Evolutionary conservation across 2,888 invertebrate species (phyloP).

Genomic region (Agonopterix heracliana): DNA sequence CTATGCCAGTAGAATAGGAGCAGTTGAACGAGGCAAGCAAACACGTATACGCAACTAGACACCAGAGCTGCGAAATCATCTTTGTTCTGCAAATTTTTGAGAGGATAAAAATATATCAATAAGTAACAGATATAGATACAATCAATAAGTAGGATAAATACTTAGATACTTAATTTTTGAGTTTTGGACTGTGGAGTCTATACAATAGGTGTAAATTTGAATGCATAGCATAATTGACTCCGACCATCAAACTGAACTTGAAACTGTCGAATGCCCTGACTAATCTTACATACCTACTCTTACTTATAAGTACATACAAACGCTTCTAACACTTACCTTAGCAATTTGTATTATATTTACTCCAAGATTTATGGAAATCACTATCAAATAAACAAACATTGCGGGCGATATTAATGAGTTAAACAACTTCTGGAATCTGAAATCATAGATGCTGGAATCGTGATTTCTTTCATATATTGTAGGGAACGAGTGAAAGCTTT

Average conservation of each 20-base stretch:
- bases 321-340: slow-evolving; percentile 26
- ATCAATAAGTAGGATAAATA: too few relatives aligned
- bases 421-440: slow-evolving; percentile 39
- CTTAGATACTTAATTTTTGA: too few relatives aligned
- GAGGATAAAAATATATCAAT: too few relatives aligned
- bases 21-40: slow-evolving; percentile 44
- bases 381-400: slow-evolving; percentile 50
- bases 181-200: too few relatives aligned
- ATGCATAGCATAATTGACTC: too few relatives aligned
- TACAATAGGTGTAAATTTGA: too few relatives aligned
- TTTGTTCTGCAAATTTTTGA: slow-evolving; percentile 29
- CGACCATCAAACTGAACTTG: too few relatives aligned
- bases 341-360: slow-evolving; percentile 47
- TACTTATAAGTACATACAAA: neutral
- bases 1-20: slow-evolving; percentile 53
- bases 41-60: slow-evolving; percentile 33
- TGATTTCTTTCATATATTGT: too few relatives aligned
- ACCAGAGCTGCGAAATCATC: slow-evolving; percentile 34
- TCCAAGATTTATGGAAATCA: slow-evolving; percentile 48
- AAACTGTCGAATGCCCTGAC: too few relatives aligned
- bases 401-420: slow-evolving; percentile 42
- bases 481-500: too few relatives aligned
- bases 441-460: slow-evolving; percentile 15
- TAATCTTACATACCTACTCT: too few relatives aligned
- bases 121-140: too few relatives aligned